Evolutionary conservation across 2,113 vertebrate genomes (phyloP).

Genomic region (Charadrius vociferus): DNA sequence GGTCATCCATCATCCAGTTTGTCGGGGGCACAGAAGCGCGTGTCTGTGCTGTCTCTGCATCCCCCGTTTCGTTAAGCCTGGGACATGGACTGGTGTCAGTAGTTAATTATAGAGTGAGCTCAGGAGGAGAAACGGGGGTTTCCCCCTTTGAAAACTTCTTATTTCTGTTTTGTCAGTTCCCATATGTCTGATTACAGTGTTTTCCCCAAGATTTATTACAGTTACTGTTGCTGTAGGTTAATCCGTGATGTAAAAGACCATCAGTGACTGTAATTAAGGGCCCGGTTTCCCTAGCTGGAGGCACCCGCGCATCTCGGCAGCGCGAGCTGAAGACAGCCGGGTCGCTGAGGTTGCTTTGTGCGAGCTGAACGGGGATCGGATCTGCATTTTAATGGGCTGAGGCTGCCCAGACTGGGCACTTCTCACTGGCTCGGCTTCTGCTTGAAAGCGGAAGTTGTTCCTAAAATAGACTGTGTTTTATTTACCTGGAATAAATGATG

Average conservation of each 20-base stretch:
- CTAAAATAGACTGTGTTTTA: fast-evolving
- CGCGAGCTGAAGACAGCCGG: background rate
- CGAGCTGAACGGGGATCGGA: fast-evolving
- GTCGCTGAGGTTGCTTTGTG: fast-evolving
- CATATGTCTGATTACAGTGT: background rate
- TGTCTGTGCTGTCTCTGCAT: background rate
- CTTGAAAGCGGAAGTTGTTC: fast-evolving
- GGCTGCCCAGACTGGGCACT: background rate
- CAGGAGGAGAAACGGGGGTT: background rate
- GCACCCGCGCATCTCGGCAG: background rate
- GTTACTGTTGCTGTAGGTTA: background rate
- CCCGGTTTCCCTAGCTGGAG: background rate
- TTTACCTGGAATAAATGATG: fast-evolving
- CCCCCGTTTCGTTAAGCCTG: background rate
- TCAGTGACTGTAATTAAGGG: background rate
- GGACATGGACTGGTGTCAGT: background rate
- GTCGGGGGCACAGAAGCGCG: fast-evolving
- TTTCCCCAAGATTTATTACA: background rate
- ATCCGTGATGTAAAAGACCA: background rate
- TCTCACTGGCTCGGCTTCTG: background rate
- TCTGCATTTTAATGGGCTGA: background rate
- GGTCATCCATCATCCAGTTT: fast-evolving
- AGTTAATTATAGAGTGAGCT: background rate
- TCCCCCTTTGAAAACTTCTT: background rate
- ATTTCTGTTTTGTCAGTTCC: background rate